Evolutionary conservation across 1,140 invertebrate genomes (phyloP), one percentile per base, ranked within the genome.

Genomic region (Heliconius congener): DNA sequence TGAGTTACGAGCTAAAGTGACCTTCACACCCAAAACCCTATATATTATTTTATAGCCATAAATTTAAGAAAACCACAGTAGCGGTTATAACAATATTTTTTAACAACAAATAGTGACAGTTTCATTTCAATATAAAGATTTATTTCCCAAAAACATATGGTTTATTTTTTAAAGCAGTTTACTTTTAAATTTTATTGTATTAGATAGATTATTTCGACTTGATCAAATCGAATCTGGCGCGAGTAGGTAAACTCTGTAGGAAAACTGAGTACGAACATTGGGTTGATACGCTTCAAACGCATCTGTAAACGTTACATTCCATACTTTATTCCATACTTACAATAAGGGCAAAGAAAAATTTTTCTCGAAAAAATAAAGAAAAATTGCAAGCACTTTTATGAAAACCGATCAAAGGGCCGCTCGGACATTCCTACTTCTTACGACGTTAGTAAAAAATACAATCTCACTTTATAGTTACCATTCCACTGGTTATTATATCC

Each of bases 401-500:
- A 92, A 37, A 92, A 91, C 82, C 91, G 91, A 94, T 94, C 93
- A 94, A 94, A 94, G 93, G 92, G 90, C 89, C 91, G 90, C 82
- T 86, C 87, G 88, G 88, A 89, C 92, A 92, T 94, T 94, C 91
- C 91, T 85, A 93, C 86, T 91, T 91, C 91, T 94, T 94, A 94
- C 90, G 93, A 94, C 91, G 90, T 90, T 93, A 94, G 90, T 93
- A 94, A 94, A 93, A 94, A 94, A 94, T 90, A 93, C 93, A 94
- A 94, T 94, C 91, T 93, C 88, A 91, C 93, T 94, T 94, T 94
- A 94, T 94, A 93, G 93, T 94, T 93, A 94, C 90, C 91, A 93
- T 93, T 94, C 85, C 91, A 91, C 91, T 93, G 91, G 93, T 93
- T 94, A 94, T 94, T 93, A 92, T 94, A 93, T 93, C 90, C 90